These are phyloP conservation scores for Myathropa florea DNA, from an alignment of 2,888 invertebrate genomes.

Conservation along the genomic window DNA sequence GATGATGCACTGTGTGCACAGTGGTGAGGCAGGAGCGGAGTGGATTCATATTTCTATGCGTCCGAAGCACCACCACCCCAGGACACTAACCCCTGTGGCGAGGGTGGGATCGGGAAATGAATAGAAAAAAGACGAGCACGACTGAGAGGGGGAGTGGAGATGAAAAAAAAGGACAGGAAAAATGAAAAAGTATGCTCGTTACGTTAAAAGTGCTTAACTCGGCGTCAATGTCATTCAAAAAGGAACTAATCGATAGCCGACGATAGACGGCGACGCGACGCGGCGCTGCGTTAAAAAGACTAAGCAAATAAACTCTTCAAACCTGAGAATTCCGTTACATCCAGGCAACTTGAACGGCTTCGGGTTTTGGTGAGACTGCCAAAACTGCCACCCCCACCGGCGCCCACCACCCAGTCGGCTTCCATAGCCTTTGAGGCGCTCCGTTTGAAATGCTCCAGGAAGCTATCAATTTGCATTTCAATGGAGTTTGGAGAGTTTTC, in stretches of 20 bases:
- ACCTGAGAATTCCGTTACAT: conserved; percentile 77
- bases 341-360: conserved; percentile 78
- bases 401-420: conserved; percentile 76
- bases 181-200: conserved; percentile 9
- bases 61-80: conserved; percentile 51
- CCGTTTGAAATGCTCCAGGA: conserved; percentile 90
- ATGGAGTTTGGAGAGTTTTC: conserved; percentile 84
- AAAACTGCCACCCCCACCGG: conserved; percentile 60
- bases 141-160: not conserved
- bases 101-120: conserved; percentile 52
- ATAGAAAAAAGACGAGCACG: not conserved
- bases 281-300: not conserved
- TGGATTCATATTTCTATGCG: conserved; percentile 42
- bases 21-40: not conserved
- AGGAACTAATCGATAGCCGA: conserved; percentile 57
- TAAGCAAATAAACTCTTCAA: conserved; percentile 11
- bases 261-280: conserved; percentile 2
- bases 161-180: not conserved
- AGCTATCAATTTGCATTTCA: conserved; percentile 92
- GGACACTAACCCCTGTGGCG: conserved; percentile 68
- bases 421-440: conserved; percentile 90
- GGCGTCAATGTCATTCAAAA: conserved; percentile 61
- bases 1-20: conserved; percentile 44
- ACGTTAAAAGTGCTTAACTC: conserved; percentile 12
- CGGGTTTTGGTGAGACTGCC: conserved; percentile 72